phyloP scores from a whole-genome alignment of 2,797 vertebrate species.

The Labeo calbasu region DNA sequence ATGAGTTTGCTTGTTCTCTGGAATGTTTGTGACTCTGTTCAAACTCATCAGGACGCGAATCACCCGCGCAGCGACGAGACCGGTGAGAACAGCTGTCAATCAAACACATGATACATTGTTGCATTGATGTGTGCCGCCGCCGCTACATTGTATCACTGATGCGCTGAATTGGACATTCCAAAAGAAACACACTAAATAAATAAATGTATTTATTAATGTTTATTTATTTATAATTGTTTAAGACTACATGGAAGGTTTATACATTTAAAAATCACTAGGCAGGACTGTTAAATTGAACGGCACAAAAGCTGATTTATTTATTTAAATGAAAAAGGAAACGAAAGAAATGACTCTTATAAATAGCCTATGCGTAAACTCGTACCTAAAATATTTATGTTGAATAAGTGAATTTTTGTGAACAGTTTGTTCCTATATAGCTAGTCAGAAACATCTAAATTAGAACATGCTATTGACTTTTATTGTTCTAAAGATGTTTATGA shows the following conservation, averaged over 20 bases:
- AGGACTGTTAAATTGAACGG: not conserved
- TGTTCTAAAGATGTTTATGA: not conserved
- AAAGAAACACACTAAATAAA: not conserved
- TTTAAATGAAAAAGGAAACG: not conserved
- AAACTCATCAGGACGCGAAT: constrained; percentile 45
- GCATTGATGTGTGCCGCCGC: not conserved
- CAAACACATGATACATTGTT: constrained; percentile 5
- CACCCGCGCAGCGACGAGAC: constrained; percentile 51
- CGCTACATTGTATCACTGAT: too few species aligned
- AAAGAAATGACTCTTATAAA: not conserved
- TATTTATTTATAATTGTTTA: not conserved
- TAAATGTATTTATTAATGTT: not conserved
- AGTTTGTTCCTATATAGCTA: not conserved
- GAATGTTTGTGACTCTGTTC: constrained; percentile 58
- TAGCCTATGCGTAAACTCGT: not conserved
- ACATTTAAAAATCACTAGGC: not conserved
- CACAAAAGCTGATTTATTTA: not conserved
- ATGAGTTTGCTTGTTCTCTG: constrained; percentile 52
- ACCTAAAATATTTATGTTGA: not conserved
- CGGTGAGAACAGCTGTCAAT: constrained; percentile 67
- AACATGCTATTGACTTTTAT: not conserved
- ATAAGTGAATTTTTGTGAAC: not conserved
- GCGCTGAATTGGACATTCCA: not conserved
- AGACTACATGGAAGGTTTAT: not conserved
- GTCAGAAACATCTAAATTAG: not conserved